Conservation (phyloP, 2,113 vertebrate genomes). For the Zosterops borbonicus region DNA sequence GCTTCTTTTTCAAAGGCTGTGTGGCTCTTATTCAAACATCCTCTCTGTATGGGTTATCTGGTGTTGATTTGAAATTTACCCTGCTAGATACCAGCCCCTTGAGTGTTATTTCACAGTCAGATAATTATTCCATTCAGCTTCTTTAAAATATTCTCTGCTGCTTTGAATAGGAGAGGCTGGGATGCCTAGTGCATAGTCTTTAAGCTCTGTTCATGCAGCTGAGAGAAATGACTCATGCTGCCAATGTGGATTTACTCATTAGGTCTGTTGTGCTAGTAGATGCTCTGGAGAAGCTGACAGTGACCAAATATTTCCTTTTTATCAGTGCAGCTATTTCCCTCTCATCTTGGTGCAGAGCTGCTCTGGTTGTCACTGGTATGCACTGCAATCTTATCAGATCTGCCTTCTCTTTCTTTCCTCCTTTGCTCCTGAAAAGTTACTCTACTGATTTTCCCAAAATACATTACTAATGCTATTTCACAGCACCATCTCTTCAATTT, state of each 20-base stretch:
- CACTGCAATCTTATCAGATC: constrained; percentile 50
- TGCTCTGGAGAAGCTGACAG: constrained; percentile 60
- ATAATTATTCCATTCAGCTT: constrained; percentile 12
- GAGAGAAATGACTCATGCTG: constrained; percentile 69
- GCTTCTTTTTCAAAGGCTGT: not conserved
- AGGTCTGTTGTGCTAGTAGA: constrained; percentile 57
- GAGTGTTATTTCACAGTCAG: not conserved
- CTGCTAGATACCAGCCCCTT: not conserved
- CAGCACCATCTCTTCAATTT: constrained; percentile 43
- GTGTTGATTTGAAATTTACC: not conserved
- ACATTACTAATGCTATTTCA: constrained; percentile 36
- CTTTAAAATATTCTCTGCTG: constrained; percentile 17
- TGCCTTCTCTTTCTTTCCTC: constrained; percentile 53
- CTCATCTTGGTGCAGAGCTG: constrained; percentile 55
- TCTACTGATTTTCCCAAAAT: constrained; percentile 2
- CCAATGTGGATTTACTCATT: constrained; percentile 68
- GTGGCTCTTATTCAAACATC: not conserved
- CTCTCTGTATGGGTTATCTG: not conserved
- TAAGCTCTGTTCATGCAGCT: constrained; percentile 34
- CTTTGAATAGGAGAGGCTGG: constrained; percentile 39
- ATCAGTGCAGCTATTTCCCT: constrained; percentile 56
- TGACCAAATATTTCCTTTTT: constrained; percentile 71
- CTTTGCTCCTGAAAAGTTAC: constrained; percentile 36
- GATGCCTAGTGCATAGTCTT: not conserved
- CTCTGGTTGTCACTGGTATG: constrained; percentile 28